Base-by-base conservation (phyloP, 2,797 vertebrate genomes). In the Pitangus sulphuratus region DNA sequence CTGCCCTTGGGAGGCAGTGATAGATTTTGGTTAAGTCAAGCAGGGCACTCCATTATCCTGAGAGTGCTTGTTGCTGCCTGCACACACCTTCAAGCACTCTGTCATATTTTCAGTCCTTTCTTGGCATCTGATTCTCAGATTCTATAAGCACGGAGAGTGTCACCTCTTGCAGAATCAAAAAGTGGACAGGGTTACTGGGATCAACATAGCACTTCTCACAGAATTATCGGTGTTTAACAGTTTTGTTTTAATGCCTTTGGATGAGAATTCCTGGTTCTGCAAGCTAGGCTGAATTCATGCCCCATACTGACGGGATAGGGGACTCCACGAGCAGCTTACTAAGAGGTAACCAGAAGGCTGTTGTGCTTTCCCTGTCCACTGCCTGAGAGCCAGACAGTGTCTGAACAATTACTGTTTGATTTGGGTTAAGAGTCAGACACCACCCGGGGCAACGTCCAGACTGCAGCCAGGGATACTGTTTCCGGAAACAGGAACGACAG, bases 391-490 rank as follows among this genome's bases (percentile, higher is more conserved):
- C 91, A 95, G 95, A 95, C 92, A 62, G 84, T 15, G 53, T 90
- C 71, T 89, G 87, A 85, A 77, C 71, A 77, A 94, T 81, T 65
- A 53, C 89, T 89, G 25, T 93, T 96, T 95, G 82, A 94, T 94
- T 91, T 94, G 89, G 90, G 90, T 92, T 92, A 93, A 91, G 79
- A 96, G 95, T 86, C 93, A 96, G 95, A 96, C 95, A 96, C 95
- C 95, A 93, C 87, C 95, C 51, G 91, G 95, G 94, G 92, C 95
- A 92, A 80, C 1, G 53, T 54, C 69, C 93, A 91, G 89, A 72
- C 87, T 56, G 48, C 79, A 91, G 84, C 0, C 7, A 92, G 69
- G 82, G 76, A 83, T 94, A 37, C n/a, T 47, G 30, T 91, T 91
- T 90, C 94, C 19, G 8, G 94, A 93, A 78, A 77, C 48, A 66